Evolutionary conservation across 1,140 invertebrate genomes (phyloP).

Genomic region (Zaprionus nigranus): DNA sequence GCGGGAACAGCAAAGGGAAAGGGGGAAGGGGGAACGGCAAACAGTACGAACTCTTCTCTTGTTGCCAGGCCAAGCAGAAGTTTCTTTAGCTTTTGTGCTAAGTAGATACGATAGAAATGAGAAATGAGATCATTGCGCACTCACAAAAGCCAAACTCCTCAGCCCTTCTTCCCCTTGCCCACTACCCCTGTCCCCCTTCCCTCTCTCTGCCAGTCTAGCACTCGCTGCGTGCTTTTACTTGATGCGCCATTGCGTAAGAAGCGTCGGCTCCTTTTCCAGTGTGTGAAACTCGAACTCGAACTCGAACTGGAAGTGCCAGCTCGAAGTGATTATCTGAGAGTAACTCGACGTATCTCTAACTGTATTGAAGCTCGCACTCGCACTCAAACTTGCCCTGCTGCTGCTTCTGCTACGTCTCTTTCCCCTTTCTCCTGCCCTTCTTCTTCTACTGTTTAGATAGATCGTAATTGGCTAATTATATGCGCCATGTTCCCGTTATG

Average conservation of each 20-base stretch:
- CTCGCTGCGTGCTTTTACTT: conserved; percentile 5
- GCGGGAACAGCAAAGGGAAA: conserved; percentile 21
- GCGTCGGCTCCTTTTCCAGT: conserved; percentile 39
- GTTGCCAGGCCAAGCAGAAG: conserved; percentile 57
- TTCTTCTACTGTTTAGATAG: background rate
- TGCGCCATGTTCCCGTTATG: conserved; percentile 54
- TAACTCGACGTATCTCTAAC: conserved; percentile 3
- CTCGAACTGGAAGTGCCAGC: conserved; percentile 26
- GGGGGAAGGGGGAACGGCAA: background rate
- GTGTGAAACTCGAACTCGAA: conserved; percentile 40
- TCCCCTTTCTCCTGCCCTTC: background rate
- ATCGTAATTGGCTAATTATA: conserved; percentile 75
- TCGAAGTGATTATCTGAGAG: conserved; percentile 22
- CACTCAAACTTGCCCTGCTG: background rate
- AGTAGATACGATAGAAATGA: conserved; percentile 27
- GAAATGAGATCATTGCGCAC: conserved; percentile 49
- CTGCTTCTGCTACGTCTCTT: background rate
- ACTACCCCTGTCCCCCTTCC: too few species aligned
- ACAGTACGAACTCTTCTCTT: conserved; percentile 7
- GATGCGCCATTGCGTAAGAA: conserved; percentile 52
- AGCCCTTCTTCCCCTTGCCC: too few species aligned
- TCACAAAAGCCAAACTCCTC: conserved; percentile 16
- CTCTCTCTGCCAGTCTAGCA: background rate
- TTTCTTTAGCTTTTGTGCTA: conserved; percentile 39
- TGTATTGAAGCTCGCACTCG: background rate